Evolutionary conservation across 2,113 vertebrate genomes (phyloP).

Genomic region (Piliocolobus tephrosceles): DNA sequence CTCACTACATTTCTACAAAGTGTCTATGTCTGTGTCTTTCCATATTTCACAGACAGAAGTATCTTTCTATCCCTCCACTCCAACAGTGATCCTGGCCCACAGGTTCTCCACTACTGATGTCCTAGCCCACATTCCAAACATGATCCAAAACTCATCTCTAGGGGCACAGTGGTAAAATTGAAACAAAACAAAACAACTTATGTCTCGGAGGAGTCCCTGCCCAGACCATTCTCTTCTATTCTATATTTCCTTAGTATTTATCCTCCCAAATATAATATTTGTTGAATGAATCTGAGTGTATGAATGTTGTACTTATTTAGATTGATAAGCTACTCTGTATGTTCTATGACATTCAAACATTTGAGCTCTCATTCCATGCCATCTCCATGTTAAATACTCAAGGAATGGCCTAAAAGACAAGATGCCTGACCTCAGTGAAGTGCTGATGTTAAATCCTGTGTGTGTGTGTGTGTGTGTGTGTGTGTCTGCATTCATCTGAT

Average conservation of each 20-base stretch:
- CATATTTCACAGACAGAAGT: not conserved
- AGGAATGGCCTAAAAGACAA: not conserved
- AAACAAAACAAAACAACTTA: not conserved
- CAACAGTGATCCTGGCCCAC: not conserved
- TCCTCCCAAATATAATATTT: not conserved
- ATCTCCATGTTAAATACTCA: not conserved
- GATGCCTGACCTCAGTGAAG: not conserved
- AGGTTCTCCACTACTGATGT: not conserved
- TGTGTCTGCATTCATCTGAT: not conserved
- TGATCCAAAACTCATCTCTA: not conserved
- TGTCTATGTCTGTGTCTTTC: not conserved
- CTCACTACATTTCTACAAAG: not conserved
- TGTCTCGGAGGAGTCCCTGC: not conserved
- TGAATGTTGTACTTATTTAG: not conserved
- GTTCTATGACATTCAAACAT: not conserved
- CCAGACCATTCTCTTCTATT: not conserved
- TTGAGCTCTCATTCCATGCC: not conserved
- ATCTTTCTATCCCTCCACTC: not conserved
- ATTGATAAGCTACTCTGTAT: not conserved
- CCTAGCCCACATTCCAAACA: not conserved
- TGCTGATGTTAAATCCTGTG: not conserved
- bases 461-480: not conserved
- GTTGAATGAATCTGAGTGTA: not conserved
- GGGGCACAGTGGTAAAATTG: not conserved
- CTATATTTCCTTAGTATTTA: not conserved